Evolutionary conservation across 2,888 invertebrate species (phyloP), one percentile per base, ranked within the genome.

Genomic region (Papilio demoleus): DNA sequence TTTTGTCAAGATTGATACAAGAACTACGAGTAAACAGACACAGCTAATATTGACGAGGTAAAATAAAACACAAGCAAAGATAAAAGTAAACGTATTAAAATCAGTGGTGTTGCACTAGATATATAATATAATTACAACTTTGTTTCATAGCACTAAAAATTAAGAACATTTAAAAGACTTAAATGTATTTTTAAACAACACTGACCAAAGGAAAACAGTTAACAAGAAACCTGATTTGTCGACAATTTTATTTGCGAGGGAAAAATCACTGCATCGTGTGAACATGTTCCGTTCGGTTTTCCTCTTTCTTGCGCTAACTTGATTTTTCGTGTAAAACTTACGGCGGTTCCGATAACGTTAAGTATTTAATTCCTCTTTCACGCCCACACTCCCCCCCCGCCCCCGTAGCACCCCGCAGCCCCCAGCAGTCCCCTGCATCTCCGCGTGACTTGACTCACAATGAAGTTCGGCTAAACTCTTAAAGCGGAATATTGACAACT

Each of bases 281-380:
- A 24, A 19, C 19, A 22, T 22, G 4, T 22, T 22, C 22, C 12
- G 14, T n/a, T 12, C 27, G 9, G 14, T 27, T 50, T 4, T 14
- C 11, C 47, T 22, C 14, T 38, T 34, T 60, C 36, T 59, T 38
- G 19, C 1, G 38, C 14, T 47, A 47, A 64, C 53, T 53, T 64
- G 38, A 56, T 38, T 38, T 53, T 56, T 40, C 64, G 4, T 56
- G 45, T 64, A 64, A 38, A 64, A 64, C 17, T 64, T 63, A 8
- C 8, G 9, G n/a, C 50, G 45, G 38, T 27, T 40, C 12, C 50
- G 64, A 64, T 64, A 53, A 64, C 27, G 27, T 64, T 27, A 64
- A 64, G 50, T 64, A 64, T 53, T 64, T 64, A 64, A 64, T 64
- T 56, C 53, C 53, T 9, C 12, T 40, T 56, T 27, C 38, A 17